phyloP scores from a whole-genome alignment of 2,797 vertebrate species.

The Cygnus olor region DNA sequence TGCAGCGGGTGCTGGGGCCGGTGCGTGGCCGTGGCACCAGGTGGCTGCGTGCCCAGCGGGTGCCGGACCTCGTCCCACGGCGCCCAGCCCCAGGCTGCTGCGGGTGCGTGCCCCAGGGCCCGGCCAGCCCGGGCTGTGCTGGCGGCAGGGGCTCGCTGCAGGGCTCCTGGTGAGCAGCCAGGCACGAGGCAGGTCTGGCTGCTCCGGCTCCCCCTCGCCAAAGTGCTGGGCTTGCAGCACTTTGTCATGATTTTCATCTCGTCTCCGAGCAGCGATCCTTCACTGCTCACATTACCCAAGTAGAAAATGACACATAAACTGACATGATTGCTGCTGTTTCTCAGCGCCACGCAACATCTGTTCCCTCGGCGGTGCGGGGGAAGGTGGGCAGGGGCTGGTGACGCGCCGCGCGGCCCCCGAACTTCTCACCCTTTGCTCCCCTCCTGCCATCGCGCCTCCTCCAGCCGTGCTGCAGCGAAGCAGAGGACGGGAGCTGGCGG shows the following conservation, averaged over 20 bases:
- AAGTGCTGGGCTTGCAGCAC: not conserved
- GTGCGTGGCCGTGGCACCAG: not conserved
- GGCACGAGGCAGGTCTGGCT: not conserved
- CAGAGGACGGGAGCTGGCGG: not conserved
- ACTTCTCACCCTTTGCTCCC: not conserved
- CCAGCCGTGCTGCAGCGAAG: not conserved
- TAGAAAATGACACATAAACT: not conserved
- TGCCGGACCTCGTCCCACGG: too few relatives aligned
- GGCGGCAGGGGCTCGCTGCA: not conserved
- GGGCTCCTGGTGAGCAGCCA: not conserved
- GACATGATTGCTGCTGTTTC: not conserved
- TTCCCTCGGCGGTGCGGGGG: accelerated
- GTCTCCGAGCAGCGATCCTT: not conserved
- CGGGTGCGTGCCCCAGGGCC: not conserved
- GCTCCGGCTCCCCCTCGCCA: not conserved
- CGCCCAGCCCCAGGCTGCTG: not conserved
- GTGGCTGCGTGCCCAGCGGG: not conserved
- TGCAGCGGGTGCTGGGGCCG: not conserved
- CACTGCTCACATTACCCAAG: not conserved
- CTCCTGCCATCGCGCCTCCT: accelerated
- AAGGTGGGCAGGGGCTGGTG: not conserved
- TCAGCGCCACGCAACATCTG: not conserved
- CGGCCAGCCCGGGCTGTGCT: not conserved
- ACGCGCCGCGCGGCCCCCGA: not conserved
- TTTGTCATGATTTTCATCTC: not conserved